Conservation (phyloP, 2,797 vertebrate species). For the Acanthornis magna region DNA sequence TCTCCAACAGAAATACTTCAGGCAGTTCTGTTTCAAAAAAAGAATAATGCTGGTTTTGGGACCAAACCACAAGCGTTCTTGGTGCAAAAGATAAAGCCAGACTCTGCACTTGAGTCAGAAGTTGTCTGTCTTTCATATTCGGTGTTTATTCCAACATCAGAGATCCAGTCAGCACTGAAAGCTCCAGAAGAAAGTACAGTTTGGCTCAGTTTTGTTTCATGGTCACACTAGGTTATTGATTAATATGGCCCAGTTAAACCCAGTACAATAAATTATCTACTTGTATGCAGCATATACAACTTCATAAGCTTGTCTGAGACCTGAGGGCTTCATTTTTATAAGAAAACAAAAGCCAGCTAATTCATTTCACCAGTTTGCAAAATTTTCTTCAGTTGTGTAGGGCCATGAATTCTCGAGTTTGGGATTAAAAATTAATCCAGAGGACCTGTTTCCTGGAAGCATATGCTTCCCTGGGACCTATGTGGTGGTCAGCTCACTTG, state of each 20-base stretch:
- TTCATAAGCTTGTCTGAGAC: background rate
- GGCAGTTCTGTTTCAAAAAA: background rate
- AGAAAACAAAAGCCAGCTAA: background rate
- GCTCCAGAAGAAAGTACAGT: background rate
- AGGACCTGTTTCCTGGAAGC: background rate
- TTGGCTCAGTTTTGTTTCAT: background rate
- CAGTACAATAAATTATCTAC: background rate
- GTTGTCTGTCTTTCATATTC: background rate
- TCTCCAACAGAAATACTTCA: background rate
- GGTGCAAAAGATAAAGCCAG: background rate
- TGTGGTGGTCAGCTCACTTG: background rate
- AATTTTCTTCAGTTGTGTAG: background rate
- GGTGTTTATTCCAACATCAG: background rate
- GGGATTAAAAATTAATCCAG: background rate
- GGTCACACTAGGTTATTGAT: background rate
- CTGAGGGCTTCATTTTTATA: background rate
- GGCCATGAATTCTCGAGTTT: background rate
- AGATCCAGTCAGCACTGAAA: background rate
- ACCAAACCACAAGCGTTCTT: background rate
- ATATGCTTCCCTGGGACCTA: background rate
- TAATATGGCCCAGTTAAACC: background rate
- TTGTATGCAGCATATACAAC: background rate
- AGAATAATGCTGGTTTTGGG: background rate
- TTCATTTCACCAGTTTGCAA: background rate
- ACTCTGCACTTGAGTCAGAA: background rate